Percentiles rank a stretch among this genome's conserved stretches.
phyloP scores from a whole-genome alignment of 2,113 vertebrate genomes.

The Lophius piscatorius region DNA sequence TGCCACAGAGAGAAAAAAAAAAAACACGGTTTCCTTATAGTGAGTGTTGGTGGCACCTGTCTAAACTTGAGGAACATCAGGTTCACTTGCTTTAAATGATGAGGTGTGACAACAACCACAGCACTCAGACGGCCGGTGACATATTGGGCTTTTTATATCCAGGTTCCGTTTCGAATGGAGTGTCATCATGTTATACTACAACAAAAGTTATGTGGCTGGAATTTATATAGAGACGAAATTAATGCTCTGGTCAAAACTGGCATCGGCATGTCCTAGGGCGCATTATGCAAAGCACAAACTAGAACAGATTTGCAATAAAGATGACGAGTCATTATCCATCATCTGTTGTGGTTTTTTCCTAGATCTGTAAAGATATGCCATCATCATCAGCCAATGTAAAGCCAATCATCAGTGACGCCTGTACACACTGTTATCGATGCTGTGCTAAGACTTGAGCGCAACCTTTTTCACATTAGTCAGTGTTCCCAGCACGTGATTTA shows the following conservation, averaged over 20 bases:
- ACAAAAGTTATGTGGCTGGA: background rate
- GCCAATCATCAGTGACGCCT: background rate
- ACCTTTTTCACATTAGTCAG: background rate
- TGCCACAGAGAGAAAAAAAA: background rate
- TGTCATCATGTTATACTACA: background rate
- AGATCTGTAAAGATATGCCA: background rate
- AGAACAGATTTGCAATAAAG: background rate
- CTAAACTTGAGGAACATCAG: conserved; percentile 6
- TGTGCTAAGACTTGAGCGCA: background rate
- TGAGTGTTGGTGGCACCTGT: conserved; percentile 1
- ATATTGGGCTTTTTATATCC: background rate
- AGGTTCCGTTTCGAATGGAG: too few relatives aligned
- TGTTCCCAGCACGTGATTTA: conserved; percentile 9
- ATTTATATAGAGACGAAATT: background rate
- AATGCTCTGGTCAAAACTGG: background rate
- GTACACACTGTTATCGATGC: background rate
- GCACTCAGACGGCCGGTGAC: background rate
- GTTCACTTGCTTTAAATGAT: background rate
- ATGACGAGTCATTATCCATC: background rate
- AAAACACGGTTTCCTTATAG: conserved; percentile 4
- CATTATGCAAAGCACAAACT: background rate
- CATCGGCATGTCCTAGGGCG: too few relatives aligned
- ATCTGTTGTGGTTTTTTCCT: background rate
- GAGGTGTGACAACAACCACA: conserved; percentile 6
- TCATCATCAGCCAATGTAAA: background rate